Evolutionary conservation across 1,140 invertebrate genomes (phyloP), one percentile per base, ranked within the genome.

Genomic region (Papilio polytes): DNA sequence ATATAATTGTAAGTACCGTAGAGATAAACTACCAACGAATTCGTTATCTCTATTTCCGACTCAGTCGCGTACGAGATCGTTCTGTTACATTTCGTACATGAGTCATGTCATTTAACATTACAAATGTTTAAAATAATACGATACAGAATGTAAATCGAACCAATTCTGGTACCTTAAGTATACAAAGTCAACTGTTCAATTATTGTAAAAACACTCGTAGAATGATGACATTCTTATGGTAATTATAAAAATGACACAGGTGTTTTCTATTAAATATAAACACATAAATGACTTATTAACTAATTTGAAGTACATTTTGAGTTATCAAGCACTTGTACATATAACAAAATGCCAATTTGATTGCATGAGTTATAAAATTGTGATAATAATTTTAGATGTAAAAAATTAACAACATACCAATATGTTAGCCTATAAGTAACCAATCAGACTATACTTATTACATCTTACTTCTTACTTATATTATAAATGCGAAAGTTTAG

Each of bases 11-110:
- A 70, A 70, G 31, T 70, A 70, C 26, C 1, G 12, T 31, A 31
- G 1, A 12, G 63, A 70, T 70, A 70, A 70, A 13, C 26, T 15
- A 51, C 63, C 51, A 72, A 53, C 48, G 74, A 73, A 81, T 79
- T 36, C 12, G 63, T 70, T 70, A 70, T 70, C 63, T 70, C 15
- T 70, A 15, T 70, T 70, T 70, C 63, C 63, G 63, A 22, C 22
- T 18, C 26, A 15, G 7, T 31, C 63, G 63, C 26, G 36, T 13
- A 6, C 63, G 22, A 70, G 26, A 18, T 70, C 63, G 26, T 31
- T 63, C 13, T 2, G 22, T 63, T 26, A 63, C 22, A 63, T 63
- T 70, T 70, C 2, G 63, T 48, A 48, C 46, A 13, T 48, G 46
- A 48, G 48, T 51, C 48, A 56, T 56, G 6, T 56, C 18, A 8